phyloP scores from a whole-genome alignment of 2,888 invertebrate species.

The Campoplex capitator region DNA sequence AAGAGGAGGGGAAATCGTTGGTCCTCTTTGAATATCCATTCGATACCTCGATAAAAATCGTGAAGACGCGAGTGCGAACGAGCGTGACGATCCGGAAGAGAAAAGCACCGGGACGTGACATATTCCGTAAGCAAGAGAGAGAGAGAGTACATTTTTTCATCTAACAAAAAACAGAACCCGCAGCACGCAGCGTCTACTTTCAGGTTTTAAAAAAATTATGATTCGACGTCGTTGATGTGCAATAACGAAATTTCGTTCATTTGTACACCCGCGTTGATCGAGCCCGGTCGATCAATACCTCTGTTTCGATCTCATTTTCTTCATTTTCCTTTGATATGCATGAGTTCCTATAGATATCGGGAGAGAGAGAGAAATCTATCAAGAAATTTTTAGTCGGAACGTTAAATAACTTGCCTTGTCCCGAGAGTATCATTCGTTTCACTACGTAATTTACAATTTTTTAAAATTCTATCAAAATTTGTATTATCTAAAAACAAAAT shows the following conservation, averaged over 20 bases:
- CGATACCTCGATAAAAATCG: conserved; percentile 58
- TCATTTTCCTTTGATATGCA: conserved; percentile 11
- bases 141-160: not conserved
- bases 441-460: not conserved
- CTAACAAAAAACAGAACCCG: not conserved
- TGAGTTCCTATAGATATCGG: conserved; percentile 18
- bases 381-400: conserved; percentile 3
- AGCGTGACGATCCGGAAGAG: conserved; percentile 71
- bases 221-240: not conserved
- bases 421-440: not conserved
- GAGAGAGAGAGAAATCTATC: no score
- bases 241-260: conserved; percentile 11
- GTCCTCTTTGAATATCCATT: not conserved
- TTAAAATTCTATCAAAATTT: not conserved
- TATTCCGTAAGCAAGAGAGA: conserved; percentile 19
- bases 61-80: conserved; percentile 64
- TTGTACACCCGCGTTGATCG: not conserved
- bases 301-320: not conserved
- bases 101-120: conserved; percentile 29
- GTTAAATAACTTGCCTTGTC: not conserved
- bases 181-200: not conserved
- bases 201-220: not conserved
- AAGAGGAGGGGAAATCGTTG: not conserved
- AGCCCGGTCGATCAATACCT: not conserved
- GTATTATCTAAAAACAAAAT: not conserved